Evolutionary conservation across 2,113 vertebrate genomes (phyloP).

Genomic region (Xiphorhynchus elegans): DNA sequence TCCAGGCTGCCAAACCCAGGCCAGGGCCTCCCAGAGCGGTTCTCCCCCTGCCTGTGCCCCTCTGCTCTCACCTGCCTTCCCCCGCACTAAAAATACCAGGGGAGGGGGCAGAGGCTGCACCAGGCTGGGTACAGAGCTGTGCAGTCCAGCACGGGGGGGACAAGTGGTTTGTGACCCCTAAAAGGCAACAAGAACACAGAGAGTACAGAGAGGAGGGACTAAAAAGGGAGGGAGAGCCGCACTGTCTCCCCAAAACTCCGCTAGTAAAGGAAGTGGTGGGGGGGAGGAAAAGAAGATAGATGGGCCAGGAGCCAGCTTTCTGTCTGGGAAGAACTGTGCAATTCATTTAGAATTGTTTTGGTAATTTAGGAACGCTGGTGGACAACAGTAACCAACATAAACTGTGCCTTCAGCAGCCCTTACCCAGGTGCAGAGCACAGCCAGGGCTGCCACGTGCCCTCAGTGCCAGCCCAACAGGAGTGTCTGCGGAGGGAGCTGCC

Average conservation of each 20-base stretch:
- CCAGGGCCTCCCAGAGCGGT: background rate
- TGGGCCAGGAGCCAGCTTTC: background rate
- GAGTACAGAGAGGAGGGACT: background rate
- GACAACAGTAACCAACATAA: background rate
- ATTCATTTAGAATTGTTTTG: background rate
- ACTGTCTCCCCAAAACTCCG: background rate
- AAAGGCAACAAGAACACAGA: background rate
- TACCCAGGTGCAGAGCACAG: background rate
- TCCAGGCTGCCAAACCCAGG: background rate
- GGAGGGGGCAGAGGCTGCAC: background rate
- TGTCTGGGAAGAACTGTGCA: background rate
- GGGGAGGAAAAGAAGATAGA: background rate
- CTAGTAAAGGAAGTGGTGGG: background rate
- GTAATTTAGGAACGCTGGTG: background rate
- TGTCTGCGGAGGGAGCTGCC: background rate
- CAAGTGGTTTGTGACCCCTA: background rate
- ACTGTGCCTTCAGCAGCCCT: background rate
- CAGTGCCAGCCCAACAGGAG: background rate
- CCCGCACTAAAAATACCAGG: background rate
- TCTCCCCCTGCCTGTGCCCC: slow-evolving; percentile 22
- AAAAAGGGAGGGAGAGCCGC: background rate
- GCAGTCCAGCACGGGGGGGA: background rate
- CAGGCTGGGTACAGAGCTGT: background rate
- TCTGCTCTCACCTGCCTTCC: slow-evolving; percentile 32
- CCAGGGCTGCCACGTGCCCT: fast-evolving